Percentiles rank a stretch among this genome's conserved stretches.
phyloP scores from a whole-genome alignment of 2,797 vertebrate genomes.

The Sebastes kiyomatsui region DNA sequence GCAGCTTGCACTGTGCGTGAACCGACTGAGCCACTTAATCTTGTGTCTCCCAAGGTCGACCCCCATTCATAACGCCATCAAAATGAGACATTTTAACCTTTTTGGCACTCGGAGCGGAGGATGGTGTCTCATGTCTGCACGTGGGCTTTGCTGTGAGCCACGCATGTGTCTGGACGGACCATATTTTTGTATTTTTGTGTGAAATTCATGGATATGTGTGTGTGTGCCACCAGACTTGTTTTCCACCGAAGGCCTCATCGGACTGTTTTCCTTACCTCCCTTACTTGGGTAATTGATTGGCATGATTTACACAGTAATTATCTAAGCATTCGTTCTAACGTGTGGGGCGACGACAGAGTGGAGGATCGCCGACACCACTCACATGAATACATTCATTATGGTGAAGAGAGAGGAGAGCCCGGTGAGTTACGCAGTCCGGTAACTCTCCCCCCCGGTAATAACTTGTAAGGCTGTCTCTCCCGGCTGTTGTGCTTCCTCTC shows the following conservation, averaged over 20 bases:
- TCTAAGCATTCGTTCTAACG: slow-evolving; percentile 30
- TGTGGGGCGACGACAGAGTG: slow-evolving; percentile 6
- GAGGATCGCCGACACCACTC: slow-evolving; percentile 6
- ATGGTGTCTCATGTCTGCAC: not conserved
- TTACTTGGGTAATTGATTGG: slow-evolving; percentile 61
- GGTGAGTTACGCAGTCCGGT: slow-evolving; percentile 21
- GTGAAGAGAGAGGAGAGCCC: not conserved
- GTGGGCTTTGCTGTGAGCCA: not conserved
- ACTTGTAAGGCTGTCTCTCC: slow-evolving; percentile 25
- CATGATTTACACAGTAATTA: slow-evolving; percentile 62
- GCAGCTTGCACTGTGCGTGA: not conserved
- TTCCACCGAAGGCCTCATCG: slow-evolving; percentile 34
- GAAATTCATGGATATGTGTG: not conserved
- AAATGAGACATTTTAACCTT: slow-evolving; percentile 28
- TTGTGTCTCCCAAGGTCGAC: not conserved
- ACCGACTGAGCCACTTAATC: slow-evolving; percentile 16
- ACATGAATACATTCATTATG: slow-evolving; percentile 5
- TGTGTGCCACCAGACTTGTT: slow-evolving; percentile 29
- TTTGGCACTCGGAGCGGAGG: not conserved
- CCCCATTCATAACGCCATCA: slow-evolving; percentile 16
- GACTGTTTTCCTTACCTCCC: slow-evolving; percentile 64
- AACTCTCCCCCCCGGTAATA: slow-evolving; percentile 21
- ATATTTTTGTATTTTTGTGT: slow-evolving; percentile 5
- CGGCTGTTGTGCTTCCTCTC: slow-evolving; percentile 26
- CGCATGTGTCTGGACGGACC: not conserved